Evolutionary conservation across 2,113 vertebrate species (phyloP), one percentile per base, ranked within the genome.

Genomic region (Protomyctophum bolini): DNA sequence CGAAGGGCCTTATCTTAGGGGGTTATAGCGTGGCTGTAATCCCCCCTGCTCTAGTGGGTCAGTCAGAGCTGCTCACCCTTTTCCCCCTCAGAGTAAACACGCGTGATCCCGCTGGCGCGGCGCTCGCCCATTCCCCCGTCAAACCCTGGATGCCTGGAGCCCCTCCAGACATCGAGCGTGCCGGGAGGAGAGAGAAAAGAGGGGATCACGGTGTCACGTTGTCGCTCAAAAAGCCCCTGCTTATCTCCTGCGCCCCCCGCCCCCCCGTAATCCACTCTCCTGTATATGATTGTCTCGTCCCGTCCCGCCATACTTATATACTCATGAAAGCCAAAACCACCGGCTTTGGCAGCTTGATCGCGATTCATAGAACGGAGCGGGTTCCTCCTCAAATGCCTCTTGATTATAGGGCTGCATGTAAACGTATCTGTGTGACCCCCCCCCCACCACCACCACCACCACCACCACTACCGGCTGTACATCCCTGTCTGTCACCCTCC

Each of bases 401-500:
- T 86, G 73, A 89, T 90, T 90, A 82, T 79, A 82, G 14, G 65
- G 85, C 70, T 87, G 73, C 63, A 4, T 89, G 84, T 84, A 88
- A 41, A 88, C 70, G 7, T 86, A 82, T 87, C 74, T 84, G 66
- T 72, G 57, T 41, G 1, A 70, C 73, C 79, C 62, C 63, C 56
- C 56, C 56, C 46, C 33, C 46, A 50, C 10, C 41, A 11, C 21
- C 21, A 21, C 21, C 21, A 70, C 73, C 79, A 59, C 63, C 56
- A 57, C 56, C 56, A 46, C 33, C 46, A 50, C 10, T 21, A 55
- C 57, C 65, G 33, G 33, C 33, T 41, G 12, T 52, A 52, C 12
- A 9, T 12, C 50, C 50, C 50, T 12, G 4, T 2, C 21, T 21
- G 21, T 21, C 21, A 21, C 46, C 64, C 56, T 50, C 72, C 70